These are phyloP conservation scores for Chiroxiphia lanceolata DNA, from an alignment of 2,797 vertebrate species.

Conservation along the genomic window DNA sequence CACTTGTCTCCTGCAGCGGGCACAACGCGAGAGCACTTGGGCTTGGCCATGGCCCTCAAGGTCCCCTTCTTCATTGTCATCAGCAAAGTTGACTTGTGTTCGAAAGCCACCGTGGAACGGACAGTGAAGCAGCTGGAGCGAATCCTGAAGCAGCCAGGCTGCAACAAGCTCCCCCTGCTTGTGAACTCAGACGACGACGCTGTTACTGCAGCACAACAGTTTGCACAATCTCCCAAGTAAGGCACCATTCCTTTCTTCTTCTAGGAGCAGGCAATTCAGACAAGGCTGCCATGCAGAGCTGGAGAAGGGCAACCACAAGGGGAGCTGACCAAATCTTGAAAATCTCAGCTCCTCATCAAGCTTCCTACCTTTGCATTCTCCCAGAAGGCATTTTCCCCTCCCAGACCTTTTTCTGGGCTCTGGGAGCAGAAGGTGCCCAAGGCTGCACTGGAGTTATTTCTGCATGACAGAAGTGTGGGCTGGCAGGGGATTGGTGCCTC, in stretches of 20 bases:
- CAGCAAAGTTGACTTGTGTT: conserved; percentile 94
- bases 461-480: not conserved
- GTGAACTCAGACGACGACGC: conserved; percentile 89
- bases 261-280: not conserved
- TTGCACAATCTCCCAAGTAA: conserved; percentile 91
- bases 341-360: not conserved
- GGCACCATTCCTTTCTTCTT: not conserved
- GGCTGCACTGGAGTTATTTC: not conserved
- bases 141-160: conserved; percentile 94
- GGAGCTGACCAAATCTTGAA: not conserved
- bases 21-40: conserved; percentile 94
- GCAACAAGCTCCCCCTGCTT: conserved; percentile 92
- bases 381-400: not conserved
- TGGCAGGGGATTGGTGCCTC: not conserved
- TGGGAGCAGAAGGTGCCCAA: not conserved
- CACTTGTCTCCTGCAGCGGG: conserved; percentile 80
- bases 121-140: conserved; percentile 93
- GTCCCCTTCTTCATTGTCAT: conserved; percentile 96
- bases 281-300: not conserved
- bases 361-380: not conserved
- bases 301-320: not conserved
- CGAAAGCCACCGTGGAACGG: conserved; percentile 86
- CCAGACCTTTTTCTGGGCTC: not conserved
- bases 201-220: conserved; percentile 94
- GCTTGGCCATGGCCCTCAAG: conserved; percentile 95